Percentiles rank a stretch among this genome's conserved stretches.
phyloP scores from a whole-genome alignment of 2,113 vertebrate genomes.

The Geococcyx californianus region DNA sequence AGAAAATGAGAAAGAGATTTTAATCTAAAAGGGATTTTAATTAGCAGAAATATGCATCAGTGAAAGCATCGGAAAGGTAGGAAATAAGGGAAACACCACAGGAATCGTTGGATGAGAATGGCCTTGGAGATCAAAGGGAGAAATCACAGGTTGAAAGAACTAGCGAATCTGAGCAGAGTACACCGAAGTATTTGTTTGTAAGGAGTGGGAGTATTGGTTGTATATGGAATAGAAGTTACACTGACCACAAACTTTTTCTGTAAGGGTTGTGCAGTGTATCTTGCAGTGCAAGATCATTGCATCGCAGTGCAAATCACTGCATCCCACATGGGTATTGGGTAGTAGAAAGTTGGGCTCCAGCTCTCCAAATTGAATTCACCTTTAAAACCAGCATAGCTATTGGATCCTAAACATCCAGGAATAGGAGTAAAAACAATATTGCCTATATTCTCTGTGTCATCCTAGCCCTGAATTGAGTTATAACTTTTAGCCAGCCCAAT shows the following conservation, averaged over 20 bases:
- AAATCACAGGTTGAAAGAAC: neutral
- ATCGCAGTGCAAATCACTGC: neutral
- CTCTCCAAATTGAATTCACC: neutral
- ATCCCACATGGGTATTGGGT: neutral
- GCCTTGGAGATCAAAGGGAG: neutral
- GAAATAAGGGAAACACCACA: neutral
- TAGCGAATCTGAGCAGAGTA: neutral
- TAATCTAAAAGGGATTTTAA: neutral
- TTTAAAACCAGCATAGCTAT: neutral
- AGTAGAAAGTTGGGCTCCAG: neutral
- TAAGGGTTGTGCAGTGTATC: neutral
- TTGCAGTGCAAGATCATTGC: neutral
- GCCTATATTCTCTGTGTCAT: neutral
- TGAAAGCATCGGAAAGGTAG: neutral
- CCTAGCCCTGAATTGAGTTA: neutral
- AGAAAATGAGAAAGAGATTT: neutral
- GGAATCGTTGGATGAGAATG: neutral
- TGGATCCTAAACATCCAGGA: neutral
- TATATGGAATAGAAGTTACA: neutral
- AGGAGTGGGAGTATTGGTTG: neutral
- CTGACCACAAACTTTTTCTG: neutral
- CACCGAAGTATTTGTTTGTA: rapidly evolving
- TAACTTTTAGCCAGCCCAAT: neutral
- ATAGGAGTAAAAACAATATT: neutral
- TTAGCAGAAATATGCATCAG: neutral